These are phyloP conservation scores for Drosophila barbarae DNA, from an alignment of 2,888 invertebrate genomes.

Conservation along the genomic window DNA sequence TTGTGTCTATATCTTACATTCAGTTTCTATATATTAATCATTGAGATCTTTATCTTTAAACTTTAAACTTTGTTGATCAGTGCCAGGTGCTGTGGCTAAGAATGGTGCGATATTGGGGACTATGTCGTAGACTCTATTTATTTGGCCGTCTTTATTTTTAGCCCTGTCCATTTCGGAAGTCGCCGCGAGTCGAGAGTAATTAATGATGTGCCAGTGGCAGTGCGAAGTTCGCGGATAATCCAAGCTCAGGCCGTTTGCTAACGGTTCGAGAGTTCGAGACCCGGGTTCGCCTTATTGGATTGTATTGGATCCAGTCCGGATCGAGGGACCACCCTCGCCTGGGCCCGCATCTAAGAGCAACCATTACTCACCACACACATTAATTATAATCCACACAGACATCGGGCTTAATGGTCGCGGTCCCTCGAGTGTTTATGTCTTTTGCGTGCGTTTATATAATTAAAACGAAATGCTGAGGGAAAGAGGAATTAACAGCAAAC, in stretches of 20 bases:
- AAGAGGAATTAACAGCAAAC: slow-evolving; percentile 26
- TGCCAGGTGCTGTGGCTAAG: slow-evolving; percentile 25
- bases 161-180: slow-evolving; percentile 68
- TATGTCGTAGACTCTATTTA: slow-evolving; percentile 52
- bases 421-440: slow-evolving; percentile 20
- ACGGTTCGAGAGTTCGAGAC: slow-evolving; percentile 4
- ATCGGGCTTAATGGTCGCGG: slow-evolving; percentile 30
- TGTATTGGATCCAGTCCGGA: background rate
- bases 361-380: slow-evolving; percentile 64
- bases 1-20: background rate
- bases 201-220: slow-evolving; percentile 58
- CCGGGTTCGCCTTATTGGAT: slow-evolving; percentile 7
- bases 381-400: slow-evolving; percentile 53
- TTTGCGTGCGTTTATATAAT: slow-evolving; percentile 40
- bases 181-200: slow-evolving; percentile 50
- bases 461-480: slow-evolving; percentile 23
- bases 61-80: background rate
- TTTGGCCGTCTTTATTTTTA: slow-evolving; percentile 62
- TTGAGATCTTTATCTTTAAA: background rate
- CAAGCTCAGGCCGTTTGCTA: slow-evolving; percentile 7
- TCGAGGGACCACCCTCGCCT: background rate
- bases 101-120: slow-evolving; percentile 46
- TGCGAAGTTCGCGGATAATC: slow-evolving; percentile 31
- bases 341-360: slow-evolving; percentile 30
- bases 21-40: too few relatives aligned